A percentile compares a stretch with the other conserved stretches of the same genome.
Evolutionary conservation across 2,797 vertebrate genomes (phyloP).

Genomic region (Micrastur ruficollis): DNA sequence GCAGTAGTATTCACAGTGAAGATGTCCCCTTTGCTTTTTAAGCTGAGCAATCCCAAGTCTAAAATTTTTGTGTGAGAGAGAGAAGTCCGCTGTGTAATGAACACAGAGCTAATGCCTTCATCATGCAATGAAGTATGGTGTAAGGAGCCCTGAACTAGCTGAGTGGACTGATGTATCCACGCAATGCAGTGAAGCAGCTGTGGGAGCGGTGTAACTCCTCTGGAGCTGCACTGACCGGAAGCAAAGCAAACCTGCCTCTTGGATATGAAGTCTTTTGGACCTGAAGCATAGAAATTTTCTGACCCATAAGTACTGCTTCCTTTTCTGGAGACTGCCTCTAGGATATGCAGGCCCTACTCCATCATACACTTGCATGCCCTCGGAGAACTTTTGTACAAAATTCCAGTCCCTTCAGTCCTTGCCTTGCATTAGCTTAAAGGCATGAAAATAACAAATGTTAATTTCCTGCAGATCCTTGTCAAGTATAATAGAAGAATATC

Average conservation of each 20-base stretch:
- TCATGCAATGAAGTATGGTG: no score
- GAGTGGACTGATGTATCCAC: not conserved
- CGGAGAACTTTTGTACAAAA: not conserved
- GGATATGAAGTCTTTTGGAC: not conserved
- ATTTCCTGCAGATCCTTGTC: not conserved
- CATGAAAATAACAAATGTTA: not conserved
- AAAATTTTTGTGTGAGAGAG: not conserved
- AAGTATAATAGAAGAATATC: not conserved
- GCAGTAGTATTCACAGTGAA: not conserved
- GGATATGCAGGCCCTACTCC: fast-evolving
- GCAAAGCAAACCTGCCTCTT: not conserved
- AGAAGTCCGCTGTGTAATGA: not conserved
- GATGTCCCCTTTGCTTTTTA: not conserved
- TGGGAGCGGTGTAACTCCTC: not conserved
- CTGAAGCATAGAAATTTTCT: not conserved
- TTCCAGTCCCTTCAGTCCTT: not conserved
- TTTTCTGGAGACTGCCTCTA: not conserved
- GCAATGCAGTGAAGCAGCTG: not conserved
- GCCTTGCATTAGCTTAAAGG: not conserved
- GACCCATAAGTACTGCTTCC: not conserved
- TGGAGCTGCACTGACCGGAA: not conserved
- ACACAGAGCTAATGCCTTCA: not conserved
- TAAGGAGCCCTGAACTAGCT: not conserved
- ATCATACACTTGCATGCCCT: not conserved
- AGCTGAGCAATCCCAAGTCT: not conserved